Base-by-base conservation (phyloP, 2,113 vertebrate species). In the Serilophus lunatus region DNA sequence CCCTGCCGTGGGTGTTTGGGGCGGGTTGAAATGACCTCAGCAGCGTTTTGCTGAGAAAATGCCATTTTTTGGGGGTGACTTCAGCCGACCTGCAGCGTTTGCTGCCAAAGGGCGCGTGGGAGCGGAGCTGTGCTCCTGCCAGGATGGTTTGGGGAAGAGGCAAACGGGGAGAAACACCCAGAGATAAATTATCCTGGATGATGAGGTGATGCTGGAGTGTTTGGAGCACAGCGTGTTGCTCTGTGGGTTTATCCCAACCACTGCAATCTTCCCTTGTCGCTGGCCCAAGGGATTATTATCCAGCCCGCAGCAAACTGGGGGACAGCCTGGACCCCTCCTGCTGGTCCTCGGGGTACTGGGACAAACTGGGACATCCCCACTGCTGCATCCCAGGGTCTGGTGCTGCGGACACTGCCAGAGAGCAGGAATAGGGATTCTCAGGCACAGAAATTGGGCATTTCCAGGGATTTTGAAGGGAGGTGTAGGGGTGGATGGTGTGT, bases 191-290 rank as follows among this genome's bases (percentile, higher is more conserved):
- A 8, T 44, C 50, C 53, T 0, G 5, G n/a, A 1, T 38, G 74
- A 35, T 38, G 85, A 45, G 70, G 84, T 26, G 22, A 57, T 53
- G 79, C 42, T 12, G 81, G 29, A 18, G 61, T 3, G 50, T 33
- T 51, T 5, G 49, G 74, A 31, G 44, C 53, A 4, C 18, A 4
- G 12, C 3, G 1, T 3, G 16, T 5, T 60, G 20, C 44, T 40
- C 61, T 12, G 35, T 1, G 36, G 65, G 17, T 61, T 70, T 44
- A 1, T 17, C 26, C 6, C 26, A 49, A 1, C 16, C 0, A 0
- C 7, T n/a, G 28, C 12, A 3, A 31, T 13, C 4, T 82, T 44
- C 6, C 13, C 50, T 18, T 66, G 6, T 12, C 56, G 0, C 14
- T 8, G 3, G 53, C 71, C 63, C 9, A 0, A n/a, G 31, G 45